Percentiles rank a stretch among this genome's conserved stretches.
Conservation (phyloP, 2,888 invertebrate genomes). For the Chrysolina americana region DNA sequence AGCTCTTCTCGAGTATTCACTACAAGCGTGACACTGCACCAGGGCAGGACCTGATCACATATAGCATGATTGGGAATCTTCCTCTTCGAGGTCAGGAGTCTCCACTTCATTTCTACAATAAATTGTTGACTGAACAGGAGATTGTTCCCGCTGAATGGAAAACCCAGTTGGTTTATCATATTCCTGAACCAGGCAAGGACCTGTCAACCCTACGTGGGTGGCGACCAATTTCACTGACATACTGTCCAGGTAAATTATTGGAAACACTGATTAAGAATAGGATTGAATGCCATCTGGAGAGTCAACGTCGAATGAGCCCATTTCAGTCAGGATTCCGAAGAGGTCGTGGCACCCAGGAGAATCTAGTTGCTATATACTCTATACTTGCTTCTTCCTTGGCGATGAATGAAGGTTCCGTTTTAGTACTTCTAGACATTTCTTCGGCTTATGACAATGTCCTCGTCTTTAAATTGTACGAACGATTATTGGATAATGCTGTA, state of each 20-base stretch:
- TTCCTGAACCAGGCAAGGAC: not conserved
- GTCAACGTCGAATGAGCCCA: not conserved
- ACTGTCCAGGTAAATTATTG: conserved; percentile 3
- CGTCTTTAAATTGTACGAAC: not conserved
- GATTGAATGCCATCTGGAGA: conserved; percentile 20
- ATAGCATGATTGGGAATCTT: not conserved
- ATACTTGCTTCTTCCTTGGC: not conserved
- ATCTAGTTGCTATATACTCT: conserved; percentile 9
- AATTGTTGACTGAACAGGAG: not conserved
- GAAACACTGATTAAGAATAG: conserved; percentile 22
- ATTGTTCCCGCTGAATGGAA: not conserved
- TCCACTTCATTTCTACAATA: not conserved
- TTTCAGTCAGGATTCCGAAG: conserved; percentile 12
- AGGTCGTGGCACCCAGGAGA: conserved; percentile 12
- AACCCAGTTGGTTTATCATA: not conserved
- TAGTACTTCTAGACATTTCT: conserved; percentile 8
- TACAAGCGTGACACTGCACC: not conserved
- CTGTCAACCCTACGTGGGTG: not conserved
- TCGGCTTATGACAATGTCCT: conserved; percentile 22
- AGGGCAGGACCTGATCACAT: not conserved
- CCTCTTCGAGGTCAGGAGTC: not conserved
- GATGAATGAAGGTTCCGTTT: conserved; percentile 3
- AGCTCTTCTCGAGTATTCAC: not conserved
- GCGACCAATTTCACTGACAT: conserved; percentile 19
- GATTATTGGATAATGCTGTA: conserved; percentile 9